Evolutionary conservation across 1,140 invertebrate genomes (phyloP), one percentile per base, ranked within the genome.

Genomic region (Diabrotica virgifera): DNA sequence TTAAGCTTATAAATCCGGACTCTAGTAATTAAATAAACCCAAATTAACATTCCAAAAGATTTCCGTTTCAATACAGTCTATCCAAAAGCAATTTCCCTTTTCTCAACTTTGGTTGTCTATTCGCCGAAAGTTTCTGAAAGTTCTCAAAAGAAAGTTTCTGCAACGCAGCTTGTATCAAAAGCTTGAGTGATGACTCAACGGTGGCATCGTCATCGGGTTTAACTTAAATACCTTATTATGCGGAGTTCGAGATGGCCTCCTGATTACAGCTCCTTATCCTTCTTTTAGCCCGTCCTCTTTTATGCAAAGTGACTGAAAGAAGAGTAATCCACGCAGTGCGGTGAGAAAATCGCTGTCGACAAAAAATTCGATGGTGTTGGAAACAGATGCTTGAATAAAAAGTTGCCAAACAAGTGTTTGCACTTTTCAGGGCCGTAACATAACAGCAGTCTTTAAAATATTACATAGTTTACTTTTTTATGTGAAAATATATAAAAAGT

Each of bases 191-290:
- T 54, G 52, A 54, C 52, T 10, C 24, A 12, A 46, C 40, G 40
- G 24, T 24, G 24, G 2, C 40, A 10, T 46, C 40, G 40, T 8
- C n/a, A 46, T n/a, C n/a, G 52, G 52, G n/a, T 54, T 54, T 35
- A 54, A 54, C 52, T 54, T 54, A 54, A 54, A 54, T 54, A 12
- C 12, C 52, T 54, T 13, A 54, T 54, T 54, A 54, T 35, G 52
- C 52, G n/a, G 24, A 54, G 24, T 54, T 54, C 12, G 24, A 13
- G 52, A 54, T 13, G 40, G 52, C 12, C 6, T 51, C 52, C 52
- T 54, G 40, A 46, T 46, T 46, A 46, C n/a, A n/a, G 40, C 40
- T 8, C 40, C 8, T 46, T 46, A 46, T 46, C 40, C 40, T 46
- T 46, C n/a, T 46, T n/a, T n/a, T 46, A 46, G 8, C 40, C 40